Conservation (phyloP, 2,113 vertebrate species). For the Eulemur rufifrons region DNA sequence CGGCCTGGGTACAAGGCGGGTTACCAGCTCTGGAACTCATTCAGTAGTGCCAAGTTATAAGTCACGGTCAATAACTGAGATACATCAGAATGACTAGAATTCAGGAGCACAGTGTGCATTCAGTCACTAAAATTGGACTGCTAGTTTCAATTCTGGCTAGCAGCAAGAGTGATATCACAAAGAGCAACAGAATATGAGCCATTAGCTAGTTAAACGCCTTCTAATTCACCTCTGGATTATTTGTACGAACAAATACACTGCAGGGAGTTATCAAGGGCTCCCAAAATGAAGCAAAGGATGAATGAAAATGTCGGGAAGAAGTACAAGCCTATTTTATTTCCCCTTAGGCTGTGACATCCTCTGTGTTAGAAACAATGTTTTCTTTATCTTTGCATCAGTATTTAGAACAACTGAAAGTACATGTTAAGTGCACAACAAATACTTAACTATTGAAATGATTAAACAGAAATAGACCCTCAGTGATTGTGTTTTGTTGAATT, state of each 20-base stretch:
- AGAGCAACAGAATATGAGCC: not conserved
- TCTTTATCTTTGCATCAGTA: not conserved
- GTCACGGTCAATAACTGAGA: not conserved
- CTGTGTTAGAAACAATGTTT: constrained; percentile 21
- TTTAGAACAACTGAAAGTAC: not conserved
- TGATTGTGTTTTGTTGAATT: not conserved
- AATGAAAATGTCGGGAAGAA: constrained; percentile 49
- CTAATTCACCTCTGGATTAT: constrained; percentile 50
- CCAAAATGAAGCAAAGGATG: constrained; percentile 40
- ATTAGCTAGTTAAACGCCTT: not conserved
- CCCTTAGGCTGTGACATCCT: not conserved
- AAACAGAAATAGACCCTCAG: not conserved
- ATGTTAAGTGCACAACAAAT: constrained; percentile 11
- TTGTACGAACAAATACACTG: constrained; percentile 19
- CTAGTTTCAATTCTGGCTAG: not conserved
- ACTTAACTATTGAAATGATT: not conserved
- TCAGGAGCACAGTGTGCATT: not conserved
- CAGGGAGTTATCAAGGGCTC: not conserved
- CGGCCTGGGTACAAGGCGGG: not conserved
- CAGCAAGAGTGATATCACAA: not conserved
- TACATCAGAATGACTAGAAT: not conserved
- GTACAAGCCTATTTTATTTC: constrained; percentile 32
- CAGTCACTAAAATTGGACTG: not conserved
- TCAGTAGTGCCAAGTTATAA: not conserved
- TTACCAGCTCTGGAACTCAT: not conserved